Evolutionary conservation across 2,888 invertebrate genomes (phyloP).

Genomic region (Anarsia innoxiella): DNA sequence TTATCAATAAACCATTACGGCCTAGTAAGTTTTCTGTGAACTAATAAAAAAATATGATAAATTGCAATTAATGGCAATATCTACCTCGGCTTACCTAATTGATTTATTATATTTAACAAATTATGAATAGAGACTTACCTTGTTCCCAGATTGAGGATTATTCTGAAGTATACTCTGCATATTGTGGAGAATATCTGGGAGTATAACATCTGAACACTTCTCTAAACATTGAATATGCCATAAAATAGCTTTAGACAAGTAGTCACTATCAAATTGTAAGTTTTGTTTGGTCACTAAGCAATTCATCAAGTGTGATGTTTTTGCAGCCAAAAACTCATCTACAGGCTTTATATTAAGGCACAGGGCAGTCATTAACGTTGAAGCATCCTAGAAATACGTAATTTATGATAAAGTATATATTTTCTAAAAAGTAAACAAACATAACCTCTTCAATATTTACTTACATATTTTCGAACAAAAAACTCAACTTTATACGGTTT

Average conservation of each 20-base stretch:
- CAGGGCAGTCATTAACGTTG: conserved; percentile 41
- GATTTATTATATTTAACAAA: too few relatives aligned
- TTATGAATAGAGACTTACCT: conserved; percentile 29
- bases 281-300: conserved; percentile 73
- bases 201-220: conserved; percentile 50
- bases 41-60: too few relatives aligned
- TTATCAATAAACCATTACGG: conserved; percentile 43
- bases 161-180: conserved; percentile 52
- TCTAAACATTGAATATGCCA: conserved; percentile 64
- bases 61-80: too few relatives aligned
- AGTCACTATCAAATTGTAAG: conserved; percentile 46
- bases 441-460: conserved; percentile 27
- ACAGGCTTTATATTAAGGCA: conserved; percentile 53
- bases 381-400: conserved; percentile 50
- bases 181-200: conserved; percentile 60
- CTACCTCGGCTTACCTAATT: too few relatives aligned
- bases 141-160: conserved; percentile 35
- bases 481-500: conserved; percentile 72
- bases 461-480: conserved; percentile 62
- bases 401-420: too few relatives aligned
- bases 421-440: conserved; percentile 10
- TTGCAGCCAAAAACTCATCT: conserved; percentile 72
- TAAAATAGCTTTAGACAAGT: conserved; percentile 43
- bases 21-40: conserved; percentile 53
- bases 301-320: conserved; percentile 74